Evolutionary conservation across 92 coral and sea anemone species (phyloP), one percentile per base, ranked within the genome.

Genomic region (Epizoanthus fatuus): DNA sequence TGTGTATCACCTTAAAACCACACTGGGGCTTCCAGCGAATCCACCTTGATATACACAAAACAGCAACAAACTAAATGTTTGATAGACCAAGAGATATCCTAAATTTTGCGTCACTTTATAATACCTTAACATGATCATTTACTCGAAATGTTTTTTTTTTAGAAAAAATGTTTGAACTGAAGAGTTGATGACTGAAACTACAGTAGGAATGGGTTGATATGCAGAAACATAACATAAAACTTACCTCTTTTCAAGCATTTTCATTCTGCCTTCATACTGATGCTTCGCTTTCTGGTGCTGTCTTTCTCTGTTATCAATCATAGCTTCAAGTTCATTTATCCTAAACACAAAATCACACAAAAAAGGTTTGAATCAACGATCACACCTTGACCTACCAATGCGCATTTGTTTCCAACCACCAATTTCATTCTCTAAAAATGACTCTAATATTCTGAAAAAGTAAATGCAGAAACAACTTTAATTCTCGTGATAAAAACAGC

Each of bases 191-290:
- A 54, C 13, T 19, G 70, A 8, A 56, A 7, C 68, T 44, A 0
- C 14, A 64, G 42, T 56, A 7, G 13, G 7, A 54, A 37, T 4
- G 16, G 7, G 32, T 6, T 47, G 15, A 39, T 49, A 15, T 9
- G 57, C n/a, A 15, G 22, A 3, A 13, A 1, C 7, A 4, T 7
- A 56, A 19, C 22, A 20, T 25, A 53, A 25, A 5, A 69, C 67
- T 40, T 92, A 94, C 98, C 83, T 93, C 84, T 90, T 80, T 83
- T 94, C 95, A 7, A 94, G 80, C 39, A 74, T 54, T 52, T 84
- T 81, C 40, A 94, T 94, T 75, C 89, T 91, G 45, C 87, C 78
- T 35, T 92, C 93, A n/a, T 58, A 72, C 22, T 86, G 72, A 38
- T 51, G 81, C 44, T 84, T 89, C 60, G 54, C 76, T 20, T 90